Conservation (phyloP, 2,797 vertebrate genomes). For the Sebastes jordani region DNA sequence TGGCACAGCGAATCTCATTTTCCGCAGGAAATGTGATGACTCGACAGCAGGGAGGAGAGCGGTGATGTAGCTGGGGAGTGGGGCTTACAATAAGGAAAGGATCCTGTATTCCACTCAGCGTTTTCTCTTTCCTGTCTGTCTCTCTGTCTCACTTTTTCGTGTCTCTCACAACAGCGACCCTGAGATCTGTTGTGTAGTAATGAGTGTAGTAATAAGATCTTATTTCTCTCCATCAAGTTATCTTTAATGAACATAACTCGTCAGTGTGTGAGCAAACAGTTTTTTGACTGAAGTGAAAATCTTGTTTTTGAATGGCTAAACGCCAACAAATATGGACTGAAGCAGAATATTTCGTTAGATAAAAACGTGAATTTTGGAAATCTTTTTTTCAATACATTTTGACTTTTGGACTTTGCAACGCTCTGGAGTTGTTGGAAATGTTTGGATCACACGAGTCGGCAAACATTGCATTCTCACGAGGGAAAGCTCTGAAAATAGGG, state of each 20-base stretch:
- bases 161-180: slow-evolving; percentile 16
- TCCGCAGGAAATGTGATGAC: slow-evolving; percentile 67
- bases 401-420: no score
- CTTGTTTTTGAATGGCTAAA: no score
- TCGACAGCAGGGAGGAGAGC: slow-evolving; percentile 46
- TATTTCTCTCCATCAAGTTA: slow-evolving; percentile 23
- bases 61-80: slow-evolving; percentile 30
- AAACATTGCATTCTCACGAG: not conserved
- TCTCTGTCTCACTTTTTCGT: slow-evolving; percentile 9
- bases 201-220: slow-evolving; percentile 34
- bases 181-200: not conserved
- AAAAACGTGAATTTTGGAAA: no score
- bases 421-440: no score
- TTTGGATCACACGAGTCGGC: no score
- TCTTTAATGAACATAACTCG: no score
- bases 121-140: slow-evolving; percentile 27
- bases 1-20: slow-evolving; percentile 65
- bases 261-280: no score
- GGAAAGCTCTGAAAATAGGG: not conserved
- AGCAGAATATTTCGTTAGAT: no score
- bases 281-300: no score
- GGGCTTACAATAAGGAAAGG: slow-evolving; percentile 49
- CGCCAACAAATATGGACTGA: no score
- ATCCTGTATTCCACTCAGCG: slow-evolving; percentile 50
- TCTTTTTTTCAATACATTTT: no score